Percentiles rank a stretch among this genome's conserved stretches.
phyloP scores from a whole-genome alignment of 2,113 vertebrate species.

The Trochalopteron elliotii region DNA sequence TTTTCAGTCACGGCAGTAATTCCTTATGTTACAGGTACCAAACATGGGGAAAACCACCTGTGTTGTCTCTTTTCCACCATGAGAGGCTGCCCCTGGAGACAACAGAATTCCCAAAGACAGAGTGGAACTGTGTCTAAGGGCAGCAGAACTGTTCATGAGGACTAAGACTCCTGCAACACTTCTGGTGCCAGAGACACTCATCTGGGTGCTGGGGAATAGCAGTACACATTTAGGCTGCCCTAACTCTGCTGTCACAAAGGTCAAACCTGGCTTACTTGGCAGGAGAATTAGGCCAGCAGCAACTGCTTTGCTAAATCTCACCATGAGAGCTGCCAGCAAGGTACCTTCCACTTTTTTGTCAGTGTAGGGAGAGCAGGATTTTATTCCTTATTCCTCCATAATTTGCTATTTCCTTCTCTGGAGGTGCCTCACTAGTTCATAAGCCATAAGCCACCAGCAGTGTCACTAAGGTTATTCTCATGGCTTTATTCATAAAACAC shows the following conservation, averaged over 20 bases:
- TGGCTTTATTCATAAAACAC: not conserved
- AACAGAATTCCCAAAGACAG: not conserved
- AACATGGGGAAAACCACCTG: not conserved
- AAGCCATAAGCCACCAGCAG: not conserved
- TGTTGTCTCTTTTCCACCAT: not conserved
- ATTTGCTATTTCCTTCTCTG: not conserved
- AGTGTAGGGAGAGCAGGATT: not conserved
- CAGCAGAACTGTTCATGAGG: not conserved
- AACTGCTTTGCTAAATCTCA: not conserved
- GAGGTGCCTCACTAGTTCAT: not conserved
- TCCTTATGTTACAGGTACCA: not conserved
- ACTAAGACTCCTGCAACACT: not conserved
- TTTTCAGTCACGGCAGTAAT: not conserved
- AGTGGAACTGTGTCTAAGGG: not conserved
- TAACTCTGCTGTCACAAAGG: not conserved
- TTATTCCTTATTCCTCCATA: not conserved
- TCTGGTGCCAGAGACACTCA: not conserved
- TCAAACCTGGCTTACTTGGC: not conserved
- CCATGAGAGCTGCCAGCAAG: not conserved
- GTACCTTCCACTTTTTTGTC: not conserved
- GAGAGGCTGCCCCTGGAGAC: not conserved
- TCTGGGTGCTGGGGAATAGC: not conserved
- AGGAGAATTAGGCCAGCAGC: not conserved
- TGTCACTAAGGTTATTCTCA: not conserved
- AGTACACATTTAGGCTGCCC: not conserved